phyloP scores from a whole-genome alignment of 2,888 invertebrate genomes.

The Pristionchus arcanus region DNA sequence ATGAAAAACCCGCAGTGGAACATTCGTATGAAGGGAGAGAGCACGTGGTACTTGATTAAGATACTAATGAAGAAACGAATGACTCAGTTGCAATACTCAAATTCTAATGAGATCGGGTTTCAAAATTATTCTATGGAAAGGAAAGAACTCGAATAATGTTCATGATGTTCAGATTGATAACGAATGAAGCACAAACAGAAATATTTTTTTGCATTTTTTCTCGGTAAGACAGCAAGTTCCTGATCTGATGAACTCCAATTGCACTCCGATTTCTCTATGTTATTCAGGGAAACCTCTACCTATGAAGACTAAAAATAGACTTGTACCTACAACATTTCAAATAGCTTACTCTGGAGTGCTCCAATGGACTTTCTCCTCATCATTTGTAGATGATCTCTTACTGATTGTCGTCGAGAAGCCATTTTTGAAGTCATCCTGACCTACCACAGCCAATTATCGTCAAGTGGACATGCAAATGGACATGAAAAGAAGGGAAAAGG shows the following conservation, averaged over 20 bases:
- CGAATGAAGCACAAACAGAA: neutral
- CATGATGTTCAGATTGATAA: neutral
- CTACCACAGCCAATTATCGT: neutral
- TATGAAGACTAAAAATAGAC: too few species aligned
- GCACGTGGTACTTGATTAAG: neutral
- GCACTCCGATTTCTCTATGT: neutral
- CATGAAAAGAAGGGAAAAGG: neutral
- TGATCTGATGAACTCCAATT: neutral
- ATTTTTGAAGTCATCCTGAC: constrained; percentile 14
- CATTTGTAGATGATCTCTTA: constrained; percentile 43
- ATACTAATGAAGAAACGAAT: neutral
- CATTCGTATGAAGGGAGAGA: neutral
- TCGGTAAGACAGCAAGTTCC: neutral
- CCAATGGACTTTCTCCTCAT: constrained; percentile 54
- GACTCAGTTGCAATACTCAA: neutral
- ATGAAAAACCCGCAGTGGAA: neutral
- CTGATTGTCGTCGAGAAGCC: constrained; percentile 37
- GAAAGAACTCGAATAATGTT: neutral
- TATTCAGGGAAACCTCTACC: neutral
- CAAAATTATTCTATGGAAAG: neutral
- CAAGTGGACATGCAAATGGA: neutral
- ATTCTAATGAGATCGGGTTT: neutral
- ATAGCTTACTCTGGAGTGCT: constrained; percentile 42
- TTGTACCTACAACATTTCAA: neutral
- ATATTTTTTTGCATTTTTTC: neutral